phyloP scores from a whole-genome alignment of 2,888 invertebrate genomes.

The Sipha maydis region DNA sequence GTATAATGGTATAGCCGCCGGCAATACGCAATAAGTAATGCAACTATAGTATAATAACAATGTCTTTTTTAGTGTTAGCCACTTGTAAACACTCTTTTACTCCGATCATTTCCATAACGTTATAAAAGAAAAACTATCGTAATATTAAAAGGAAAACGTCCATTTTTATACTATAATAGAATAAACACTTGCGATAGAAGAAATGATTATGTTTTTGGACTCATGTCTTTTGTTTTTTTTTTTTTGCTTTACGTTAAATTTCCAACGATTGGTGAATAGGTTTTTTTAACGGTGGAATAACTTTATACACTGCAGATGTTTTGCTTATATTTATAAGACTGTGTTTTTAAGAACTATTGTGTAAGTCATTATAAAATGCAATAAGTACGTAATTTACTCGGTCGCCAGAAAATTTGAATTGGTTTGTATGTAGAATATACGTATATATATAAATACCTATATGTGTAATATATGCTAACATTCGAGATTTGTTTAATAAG shows the following conservation, averaged over 20 bases:
- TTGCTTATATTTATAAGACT: conserved; percentile 11
- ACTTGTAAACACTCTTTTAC: not conserved
- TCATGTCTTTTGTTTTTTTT: not conserved
- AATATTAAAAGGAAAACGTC: conserved; percentile 1
- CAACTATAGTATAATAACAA: not conserved
- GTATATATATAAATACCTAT: too few species aligned
- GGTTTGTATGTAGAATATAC: not conserved
- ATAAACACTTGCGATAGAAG: not conserved
- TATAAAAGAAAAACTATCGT: not conserved
- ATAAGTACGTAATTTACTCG: not conserved
- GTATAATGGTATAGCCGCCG: not conserved
- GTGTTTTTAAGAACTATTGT: not conserved
- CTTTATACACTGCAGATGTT: conserved; percentile 2
- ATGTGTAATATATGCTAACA: not conserved
- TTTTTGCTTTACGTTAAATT: not conserved
- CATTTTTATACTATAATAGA: not conserved
- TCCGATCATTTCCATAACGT: not conserved
- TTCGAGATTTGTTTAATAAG: not conserved
- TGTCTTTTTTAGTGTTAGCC: not conserved
- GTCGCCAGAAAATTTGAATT: conserved; percentile 16
- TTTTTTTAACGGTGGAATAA: conserved; percentile 12
- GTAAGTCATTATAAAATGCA: conserved; percentile 19
- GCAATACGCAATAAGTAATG: not conserved
- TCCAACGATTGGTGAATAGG: conserved; percentile 5
- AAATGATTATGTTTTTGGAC: conserved; percentile 23